Evolutionary conservation across 2,113 vertebrate species (phyloP).

Genomic region (Ivindomyrus marchei): DNA sequence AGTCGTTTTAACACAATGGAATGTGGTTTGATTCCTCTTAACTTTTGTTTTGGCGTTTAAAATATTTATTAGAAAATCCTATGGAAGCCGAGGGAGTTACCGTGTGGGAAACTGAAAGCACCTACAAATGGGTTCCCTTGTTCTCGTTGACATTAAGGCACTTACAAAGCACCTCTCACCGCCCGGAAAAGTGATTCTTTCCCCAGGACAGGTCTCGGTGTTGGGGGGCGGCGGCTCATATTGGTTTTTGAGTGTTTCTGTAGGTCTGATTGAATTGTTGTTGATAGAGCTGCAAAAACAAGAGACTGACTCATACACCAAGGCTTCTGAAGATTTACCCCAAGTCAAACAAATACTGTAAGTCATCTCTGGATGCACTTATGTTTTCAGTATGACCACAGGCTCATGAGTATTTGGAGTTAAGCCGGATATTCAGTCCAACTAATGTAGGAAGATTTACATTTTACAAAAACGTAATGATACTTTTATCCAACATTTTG

Average conservation of each 20-base stretch:
- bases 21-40: background rate
- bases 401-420: background rate
- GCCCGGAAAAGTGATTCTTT: background rate
- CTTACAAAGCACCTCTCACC: background rate
- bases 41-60: too few relatives aligned
- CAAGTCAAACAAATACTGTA: background rate
- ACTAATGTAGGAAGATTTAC: background rate
- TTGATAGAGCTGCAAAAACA: background rate
- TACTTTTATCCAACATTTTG: background rate
- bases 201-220: background rate
- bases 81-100: background rate
- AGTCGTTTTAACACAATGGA: background rate
- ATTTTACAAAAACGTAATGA: background rate
- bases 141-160: background rate
- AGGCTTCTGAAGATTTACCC: background rate
- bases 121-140: background rate
- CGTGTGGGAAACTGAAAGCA: background rate
- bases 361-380: background rate
- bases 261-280: background rate
- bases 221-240: background rate
- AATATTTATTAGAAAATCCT: background rate
- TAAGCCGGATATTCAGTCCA: background rate
- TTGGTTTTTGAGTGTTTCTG: background rate
- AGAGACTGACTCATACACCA: background rate
- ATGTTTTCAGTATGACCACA: background rate